Base-by-base conservation (phyloP, 2,113 vertebrate species). In the Columbina picui region DNA sequence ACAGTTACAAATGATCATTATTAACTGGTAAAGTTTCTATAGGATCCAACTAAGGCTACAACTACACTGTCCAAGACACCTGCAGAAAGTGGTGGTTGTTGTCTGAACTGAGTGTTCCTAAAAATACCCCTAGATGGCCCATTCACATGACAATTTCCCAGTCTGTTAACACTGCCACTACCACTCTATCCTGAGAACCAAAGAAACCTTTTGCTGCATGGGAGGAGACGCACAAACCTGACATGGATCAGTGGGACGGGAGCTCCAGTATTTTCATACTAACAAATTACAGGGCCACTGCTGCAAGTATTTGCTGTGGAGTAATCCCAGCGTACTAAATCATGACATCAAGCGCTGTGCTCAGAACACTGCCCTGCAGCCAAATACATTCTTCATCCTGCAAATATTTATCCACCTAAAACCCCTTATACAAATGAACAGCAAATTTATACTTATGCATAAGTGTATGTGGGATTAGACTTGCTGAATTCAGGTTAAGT, bases 1-100 rank as follows among this genome's bases (percentile, higher is more conserved):
- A 15, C 3, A 53, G 64, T 27, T 65, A 64, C 7, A 4, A 13
- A 43, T 1, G 30, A 1, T 8, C 2, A 0, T 4, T 10, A 23
- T 3, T 26, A 45, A 43, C 3, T 43, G 34, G 39, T 0, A 32
- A 15, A 5, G 27, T 2, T 86, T 16, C 60, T 32, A 7, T 27
- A 56, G 56, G 56, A 13, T 7, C 14, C 30, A 32, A 43, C 55
- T 34, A 18, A 30, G 38, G 84, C 36, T 74, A 30, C 10, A 30
- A 12, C 6, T 36, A 18, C 21, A 0, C 20, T 1, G 27, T 0
- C 6, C 0, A 2, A 12, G 18, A 15, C 2, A 32, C 3, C 7
- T 25, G 13, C 20, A 34, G 50, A 30, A 25, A 3, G 21, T 1
- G 19, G 9, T 8, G n/a, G 25, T 6, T 69, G 8, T 0, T 52